Evolutionary conservation across 2,797 vertebrate genomes (phyloP), one percentile per base, ranked within the genome.

Genomic region (Darevskia nairensis): DNA sequence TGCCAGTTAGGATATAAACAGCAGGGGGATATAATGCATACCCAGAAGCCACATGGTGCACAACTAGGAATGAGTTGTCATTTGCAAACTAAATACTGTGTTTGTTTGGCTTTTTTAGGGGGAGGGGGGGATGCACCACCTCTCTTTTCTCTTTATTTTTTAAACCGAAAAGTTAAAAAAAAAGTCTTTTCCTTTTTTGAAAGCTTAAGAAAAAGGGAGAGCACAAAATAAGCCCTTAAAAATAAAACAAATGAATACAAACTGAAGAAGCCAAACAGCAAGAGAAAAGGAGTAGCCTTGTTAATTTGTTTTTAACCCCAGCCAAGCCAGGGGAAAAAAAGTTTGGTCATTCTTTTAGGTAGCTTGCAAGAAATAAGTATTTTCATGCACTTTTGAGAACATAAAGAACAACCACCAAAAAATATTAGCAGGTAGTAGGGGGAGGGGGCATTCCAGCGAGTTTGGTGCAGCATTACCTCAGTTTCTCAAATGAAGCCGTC

Each of bases 391-490:
- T 97, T 97, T 82, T 75, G 69, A 90, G 95, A 95, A 94, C 96
- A n/a, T 59, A 82, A 89, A 46, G 93, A 90, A 89, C 84, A 32
- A 69, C 84, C 0, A 89, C 83, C 50, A 81, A 71, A 68, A 97
- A 97, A 97, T 50, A 97, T 96, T 97, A 97, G 96, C 97, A 97
- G 97, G 96, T 95, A 95, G 96, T 95, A 97, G 97, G 97, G 97
- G 98, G 98, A 97, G 94, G 96, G 97, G 97, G 97, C 97, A 97
- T 96, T 97, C 98, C 97, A 98, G 98, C 98, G 97, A 97, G 95
- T 96, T 97, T 98, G 98, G 98, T 98, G 98, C 97, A 98, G 98
- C 98, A 99, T 99, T 99, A 99, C 99, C 99, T 99, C 98, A 99
- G 98, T 98, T 99, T 99, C 97, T 99, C 98, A 98, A 98, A 99